Conservation (phyloP, 2,797 vertebrate genomes). For the Heteromormyrus szaboi region DNA sequence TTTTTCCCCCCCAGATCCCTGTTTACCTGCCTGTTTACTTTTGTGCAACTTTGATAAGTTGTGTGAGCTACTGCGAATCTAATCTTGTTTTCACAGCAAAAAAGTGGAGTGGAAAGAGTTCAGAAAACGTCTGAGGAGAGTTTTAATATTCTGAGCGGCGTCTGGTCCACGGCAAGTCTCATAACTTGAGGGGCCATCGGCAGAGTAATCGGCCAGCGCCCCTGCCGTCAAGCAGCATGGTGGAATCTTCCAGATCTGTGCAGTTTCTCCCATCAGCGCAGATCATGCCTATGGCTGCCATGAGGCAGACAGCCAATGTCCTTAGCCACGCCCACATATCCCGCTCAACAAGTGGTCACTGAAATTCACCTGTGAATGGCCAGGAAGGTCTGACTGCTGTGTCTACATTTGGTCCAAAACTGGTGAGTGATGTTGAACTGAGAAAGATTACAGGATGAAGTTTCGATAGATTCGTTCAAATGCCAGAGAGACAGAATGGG, state of each 20-base stretch:
- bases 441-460: background rate
- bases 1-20: background rate
- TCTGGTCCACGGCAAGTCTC: conserved; percentile 3
- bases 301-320: background rate
- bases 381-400: background rate
- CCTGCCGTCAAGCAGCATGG: background rate
- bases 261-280: background rate
- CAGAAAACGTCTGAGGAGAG: background rate
- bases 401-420: background rate
- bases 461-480: background rate
- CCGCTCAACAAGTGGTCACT: background rate
- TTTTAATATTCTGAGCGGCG: conserved; percentile 13
- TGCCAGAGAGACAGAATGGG: background rate
- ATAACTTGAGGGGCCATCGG: background rate
- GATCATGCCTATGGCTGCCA: background rate
- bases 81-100: conserved; percentile 9
- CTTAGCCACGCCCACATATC: background rate
- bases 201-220: background rate
- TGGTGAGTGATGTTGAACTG: background rate
- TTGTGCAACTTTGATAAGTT: conserved; percentile 8
- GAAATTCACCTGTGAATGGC: background rate
- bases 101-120: background rate
- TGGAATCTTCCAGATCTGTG: background rate
- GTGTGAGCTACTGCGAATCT: background rate
- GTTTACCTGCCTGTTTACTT: background rate